A percentile compares a stretch with the other conserved stretches of the same genome.
Conservation (phyloP, 2,797 vertebrate species). For the Pteronotus mesoamericanus region DNA sequence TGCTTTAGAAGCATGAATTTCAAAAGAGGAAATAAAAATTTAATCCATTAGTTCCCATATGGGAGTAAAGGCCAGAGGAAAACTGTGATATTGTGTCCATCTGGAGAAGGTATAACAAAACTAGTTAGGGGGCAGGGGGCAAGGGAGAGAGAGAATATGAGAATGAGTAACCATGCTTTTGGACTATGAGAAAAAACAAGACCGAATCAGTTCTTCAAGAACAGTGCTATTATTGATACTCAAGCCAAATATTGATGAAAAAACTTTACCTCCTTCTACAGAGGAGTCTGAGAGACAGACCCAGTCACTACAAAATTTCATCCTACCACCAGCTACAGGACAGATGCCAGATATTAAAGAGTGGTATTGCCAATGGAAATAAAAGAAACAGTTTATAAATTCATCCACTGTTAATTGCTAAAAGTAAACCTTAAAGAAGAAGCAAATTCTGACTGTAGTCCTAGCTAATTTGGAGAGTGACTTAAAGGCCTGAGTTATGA, state of each 20-base stretch:
- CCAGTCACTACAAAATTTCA: background rate
- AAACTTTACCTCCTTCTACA: background rate
- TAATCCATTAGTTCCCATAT: background rate
- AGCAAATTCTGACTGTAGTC: background rate
- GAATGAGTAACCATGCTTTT: background rate
- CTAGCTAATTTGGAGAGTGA: background rate
- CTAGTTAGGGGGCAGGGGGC: background rate
- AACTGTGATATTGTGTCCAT: background rate
- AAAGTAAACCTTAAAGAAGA: background rate
- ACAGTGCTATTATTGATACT: background rate
- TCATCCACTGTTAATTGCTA: background rate
- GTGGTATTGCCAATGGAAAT: background rate
- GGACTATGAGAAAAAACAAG: background rate
- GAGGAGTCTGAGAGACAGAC: background rate
- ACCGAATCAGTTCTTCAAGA: background rate
- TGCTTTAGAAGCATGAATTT: background rate
- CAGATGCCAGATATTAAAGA: background rate
- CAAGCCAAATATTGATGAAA: background rate
- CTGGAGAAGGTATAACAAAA: background rate
- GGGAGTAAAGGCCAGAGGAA: background rate
- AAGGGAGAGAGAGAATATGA: background rate
- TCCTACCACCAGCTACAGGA: background rate
- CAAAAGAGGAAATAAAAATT: constrained; percentile 3
- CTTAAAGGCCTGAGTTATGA: fast-evolving
- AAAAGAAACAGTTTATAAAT: background rate